A percentile compares a stretch with the other conserved stretches of the same genome.
Conservation (phyloP, 2,797 vertebrate genomes). For the Otus scops region DNA sequence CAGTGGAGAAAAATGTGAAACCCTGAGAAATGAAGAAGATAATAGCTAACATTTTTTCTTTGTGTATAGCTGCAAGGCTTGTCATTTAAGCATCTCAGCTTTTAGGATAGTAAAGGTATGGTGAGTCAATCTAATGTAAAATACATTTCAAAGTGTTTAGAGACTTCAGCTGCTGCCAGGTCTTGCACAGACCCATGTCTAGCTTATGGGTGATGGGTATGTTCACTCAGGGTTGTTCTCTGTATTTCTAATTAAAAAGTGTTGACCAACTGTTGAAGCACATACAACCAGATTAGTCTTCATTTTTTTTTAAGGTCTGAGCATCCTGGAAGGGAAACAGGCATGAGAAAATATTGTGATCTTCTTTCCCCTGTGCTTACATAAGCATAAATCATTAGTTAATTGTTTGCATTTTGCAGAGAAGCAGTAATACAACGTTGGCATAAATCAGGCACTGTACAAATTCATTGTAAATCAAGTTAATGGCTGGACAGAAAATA, state of each 20-base stretch:
- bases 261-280: rapidly evolving
- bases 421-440: not conserved
- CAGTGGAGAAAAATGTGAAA: not conserved
- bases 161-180: not conserved
- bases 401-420: constrained; percentile 8
- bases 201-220: not conserved
- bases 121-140: not conserved
- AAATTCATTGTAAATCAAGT: constrained; percentile 24
- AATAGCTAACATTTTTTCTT: not conserved
- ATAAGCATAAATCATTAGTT: not conserved
- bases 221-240: not conserved
- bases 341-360: not conserved
- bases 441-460: not conserved
- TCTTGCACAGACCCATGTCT: not conserved
- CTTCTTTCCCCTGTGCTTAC: not conserved
- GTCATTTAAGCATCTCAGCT: not conserved
- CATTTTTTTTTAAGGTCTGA: not conserved
- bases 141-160: not conserved
- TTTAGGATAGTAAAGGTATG: not conserved
- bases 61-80: not conserved
- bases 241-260: not conserved
- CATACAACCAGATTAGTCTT: not conserved
- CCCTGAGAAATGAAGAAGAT: not conserved
- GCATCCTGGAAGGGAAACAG: not conserved
- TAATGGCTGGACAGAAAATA: constrained; percentile 2